Base-by-base conservation (phyloP, 1,140 invertebrate genomes). In the Scaptomyza montana region DNA sequence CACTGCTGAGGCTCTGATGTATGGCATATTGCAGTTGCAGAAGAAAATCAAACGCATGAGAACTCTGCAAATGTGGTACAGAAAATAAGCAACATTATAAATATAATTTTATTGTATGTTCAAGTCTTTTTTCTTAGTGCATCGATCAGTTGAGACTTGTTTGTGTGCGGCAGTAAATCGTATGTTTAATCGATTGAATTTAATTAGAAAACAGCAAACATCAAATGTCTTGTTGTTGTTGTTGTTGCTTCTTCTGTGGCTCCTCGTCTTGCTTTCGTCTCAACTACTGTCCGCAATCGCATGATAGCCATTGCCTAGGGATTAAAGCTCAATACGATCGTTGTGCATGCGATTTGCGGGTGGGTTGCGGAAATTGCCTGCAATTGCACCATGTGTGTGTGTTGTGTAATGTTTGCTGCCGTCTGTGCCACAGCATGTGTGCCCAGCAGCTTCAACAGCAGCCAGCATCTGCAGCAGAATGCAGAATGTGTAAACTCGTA, bases 1-100 rank as follows among this genome's bases (percentile, higher is more conserved):
- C 57, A 98, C 98, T 0, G 98, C 98, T 33, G 98, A 99, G 93
- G 98, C 98, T 47, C 93, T 99, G 0, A 92, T 99, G 66, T 99
- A 99, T 92, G 98, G 97, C 68, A 92, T 99, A 41, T 93, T 99
- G 33, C 97, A 99, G 91, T 92, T 99, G 21, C 98, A 99, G 92
- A 98, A 98, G 93, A 99, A 99, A 93, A 95, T 99, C 1, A 99
- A 99, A 91, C 94, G 97, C 55, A 96, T 96, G 94, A 94, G 95
- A 78, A 94, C 93, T 1, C 70, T 96, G 6, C 97, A 99, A 92
- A 94, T 96, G 85, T 98, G 98, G 98, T 98, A 98, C 92, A 94
- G 98, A 78, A 97, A 96, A 90, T 98, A 96, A 93, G 4, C 1
- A 3, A 3, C 2, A 0, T 19, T 13, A 21, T 12, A 41, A 41